These are phyloP conservation scores for Diacarnus erythraeanus DNA, from an alignment of 37 sponge, comb jelly and placozoan genomes.

Conservation along the genomic window DNA sequence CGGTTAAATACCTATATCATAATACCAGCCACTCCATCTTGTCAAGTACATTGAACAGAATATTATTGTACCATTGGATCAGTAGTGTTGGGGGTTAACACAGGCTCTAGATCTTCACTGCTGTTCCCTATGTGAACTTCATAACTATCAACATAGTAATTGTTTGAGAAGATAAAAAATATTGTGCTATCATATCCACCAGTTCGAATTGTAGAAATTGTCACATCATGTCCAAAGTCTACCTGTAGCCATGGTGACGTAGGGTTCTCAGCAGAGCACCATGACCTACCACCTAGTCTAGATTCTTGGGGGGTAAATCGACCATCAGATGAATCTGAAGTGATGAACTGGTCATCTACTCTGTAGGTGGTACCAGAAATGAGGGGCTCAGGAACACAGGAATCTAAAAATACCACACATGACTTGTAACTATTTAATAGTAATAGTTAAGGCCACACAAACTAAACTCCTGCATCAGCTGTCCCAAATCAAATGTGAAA, in stretches of 20 bases:
- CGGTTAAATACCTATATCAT: neutral
- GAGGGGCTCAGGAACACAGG: neutral
- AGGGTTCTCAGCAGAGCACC: neutral
- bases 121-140: neutral
- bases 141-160: neutral
- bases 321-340: neutral
- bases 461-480: too few species aligned
- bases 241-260: neutral
- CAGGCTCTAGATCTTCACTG: neutral
- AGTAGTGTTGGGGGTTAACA: neutral
- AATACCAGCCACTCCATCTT: neutral
- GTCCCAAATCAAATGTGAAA: too few species aligned
- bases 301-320: neutral
- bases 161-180: neutral
- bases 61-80: neutral
- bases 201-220: neutral
- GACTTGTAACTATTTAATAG: too few species aligned
- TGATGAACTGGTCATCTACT: neutral
- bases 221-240: neutral
- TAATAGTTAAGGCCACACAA: too few species aligned
- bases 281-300: neutral
- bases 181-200: neutral
- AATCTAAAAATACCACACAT: too few species aligned
- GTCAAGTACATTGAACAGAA: neutral
- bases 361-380: slow-evolving; percentile 7